Percentiles rank a stretch among this genome's conserved stretches.
Evolutionary conservation across 92 coral and sea anemone species (phyloP).

Genomic region (Pocillopora meandrina): DNA sequence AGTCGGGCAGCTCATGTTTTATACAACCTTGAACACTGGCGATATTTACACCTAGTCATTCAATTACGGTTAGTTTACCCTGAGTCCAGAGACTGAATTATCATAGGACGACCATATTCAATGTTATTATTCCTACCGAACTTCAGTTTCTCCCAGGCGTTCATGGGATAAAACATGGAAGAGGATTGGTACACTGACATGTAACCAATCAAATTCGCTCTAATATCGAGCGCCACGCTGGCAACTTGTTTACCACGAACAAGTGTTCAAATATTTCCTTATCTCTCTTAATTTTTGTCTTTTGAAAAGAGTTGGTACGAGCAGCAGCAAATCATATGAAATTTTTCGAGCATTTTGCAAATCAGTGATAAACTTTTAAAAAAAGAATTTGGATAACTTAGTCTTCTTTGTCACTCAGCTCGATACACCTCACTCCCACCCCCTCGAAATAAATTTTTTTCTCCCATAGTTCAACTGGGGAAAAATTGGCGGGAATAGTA

Average conservation of each 20-base stretch:
- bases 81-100: not conserved
- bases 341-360: not conserved
- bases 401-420: not conserved
- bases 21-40: not conserved
- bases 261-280: not conserved
- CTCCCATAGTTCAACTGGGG: conserved; percentile 37
- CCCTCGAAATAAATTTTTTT: not conserved
- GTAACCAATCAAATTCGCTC: conserved; percentile 30
- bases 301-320: not conserved
- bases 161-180: conserved; percentile 5
- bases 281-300: conserved; percentile 10
- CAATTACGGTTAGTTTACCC: not conserved
- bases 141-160: conserved; percentile 19
- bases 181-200: conserved; percentile 14
- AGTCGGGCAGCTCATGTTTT: not conserved
- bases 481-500: conserved; percentile 59
- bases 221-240: conserved; percentile 54
- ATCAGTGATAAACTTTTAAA: not conserved
- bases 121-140: not conserved
- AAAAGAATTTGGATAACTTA: not conserved
- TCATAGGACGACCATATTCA: not conserved
- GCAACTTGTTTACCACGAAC: conserved; percentile 27
- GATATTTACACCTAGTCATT: not conserved
- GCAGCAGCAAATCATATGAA: not conserved
- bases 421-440: not conserved